Evolutionary conservation across 2,797 vertebrate genomes (phyloP).

Genomic region (Characodon lateralis): DNA sequence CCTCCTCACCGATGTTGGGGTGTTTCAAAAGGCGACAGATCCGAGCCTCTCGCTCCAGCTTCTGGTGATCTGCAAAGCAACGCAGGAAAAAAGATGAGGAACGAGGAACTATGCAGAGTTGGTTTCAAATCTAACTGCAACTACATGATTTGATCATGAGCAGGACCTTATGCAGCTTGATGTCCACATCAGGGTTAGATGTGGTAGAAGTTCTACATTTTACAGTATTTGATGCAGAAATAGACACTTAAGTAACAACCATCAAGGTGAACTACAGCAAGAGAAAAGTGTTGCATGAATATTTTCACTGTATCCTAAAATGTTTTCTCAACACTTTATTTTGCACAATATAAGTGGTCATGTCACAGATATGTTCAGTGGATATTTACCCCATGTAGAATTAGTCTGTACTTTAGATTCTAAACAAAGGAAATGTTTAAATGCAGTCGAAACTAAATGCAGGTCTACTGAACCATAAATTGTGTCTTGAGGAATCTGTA

Average conservation of each 20-base stretch:
- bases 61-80: conserved; percentile 91
- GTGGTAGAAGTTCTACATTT: not conserved
- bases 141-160: not conserved
- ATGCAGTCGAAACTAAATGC: no score
- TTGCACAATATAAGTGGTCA: no score
- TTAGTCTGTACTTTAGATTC: no score
- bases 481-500: not conserved
- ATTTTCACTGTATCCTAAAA: no score
- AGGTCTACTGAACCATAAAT: not conserved
- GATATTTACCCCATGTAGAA: no score
- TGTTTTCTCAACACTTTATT: no score
- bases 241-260: not conserved
- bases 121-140: not conserved
- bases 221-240: not conserved
- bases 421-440: no score
- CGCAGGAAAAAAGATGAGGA: not conserved
- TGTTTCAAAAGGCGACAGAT: conserved; percentile 98
- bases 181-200: not conserved
- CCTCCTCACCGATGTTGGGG: conserved; percentile 90
- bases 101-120: conserved; percentile 1
- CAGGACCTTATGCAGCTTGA: not conserved
- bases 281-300: not conserved
- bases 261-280: no score
- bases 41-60: conserved; percentile 95
- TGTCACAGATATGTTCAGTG: no score